A percentile compares a stretch with the other conserved stretches of the same genome.
phyloP scores from a whole-genome alignment of 2,888 invertebrate genomes.

The Volucella inflata region DNA sequence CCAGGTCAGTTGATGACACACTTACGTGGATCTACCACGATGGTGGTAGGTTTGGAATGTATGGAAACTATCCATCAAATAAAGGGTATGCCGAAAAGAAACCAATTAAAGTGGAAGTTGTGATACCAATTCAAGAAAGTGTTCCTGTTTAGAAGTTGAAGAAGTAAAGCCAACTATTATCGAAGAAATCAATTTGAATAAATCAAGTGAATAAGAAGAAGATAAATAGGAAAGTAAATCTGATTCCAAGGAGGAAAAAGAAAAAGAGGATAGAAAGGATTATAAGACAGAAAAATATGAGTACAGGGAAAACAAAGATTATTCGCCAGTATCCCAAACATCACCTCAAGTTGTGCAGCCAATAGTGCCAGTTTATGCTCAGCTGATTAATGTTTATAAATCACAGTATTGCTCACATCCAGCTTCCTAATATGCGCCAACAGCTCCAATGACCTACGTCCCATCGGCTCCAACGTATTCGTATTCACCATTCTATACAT shows the following conservation, averaged over 20 bases:
- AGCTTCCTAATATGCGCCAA: neutral
- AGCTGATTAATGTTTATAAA: conserved; percentile 44
- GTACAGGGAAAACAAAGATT: neutral
- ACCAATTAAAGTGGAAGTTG: neutral
- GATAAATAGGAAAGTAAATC: conserved; percentile 16
- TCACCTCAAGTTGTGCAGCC: conserved; percentile 55
- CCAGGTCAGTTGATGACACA: conserved; percentile 51
- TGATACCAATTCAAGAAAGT: conserved; percentile 11
- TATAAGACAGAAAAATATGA: neutral
- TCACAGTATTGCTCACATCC: conserved; percentile 10
- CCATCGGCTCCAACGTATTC: neutral
- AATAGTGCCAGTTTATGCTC: conserved; percentile 51
- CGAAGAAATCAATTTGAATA: conserved; percentile 1
- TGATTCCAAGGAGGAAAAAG: conserved; percentile 29
- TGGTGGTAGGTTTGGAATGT: conserved; percentile 12
- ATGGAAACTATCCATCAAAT: conserved; percentile 36
- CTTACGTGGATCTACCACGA: conserved; percentile 35
- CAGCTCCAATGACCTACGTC: neutral
- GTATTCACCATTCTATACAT: neutral
- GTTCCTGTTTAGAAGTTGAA: neutral
- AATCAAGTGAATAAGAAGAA: conserved; percentile 27
- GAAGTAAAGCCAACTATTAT: neutral
- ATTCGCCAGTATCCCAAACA: neutral
- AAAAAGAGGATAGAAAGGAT: conserved; percentile 33
- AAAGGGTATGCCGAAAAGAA: conserved; percentile 44